These are phyloP conservation scores for Brachymystax lenok DNA, from an alignment of 2,797 vertebrate species.

Conservation along the genomic window DNA sequence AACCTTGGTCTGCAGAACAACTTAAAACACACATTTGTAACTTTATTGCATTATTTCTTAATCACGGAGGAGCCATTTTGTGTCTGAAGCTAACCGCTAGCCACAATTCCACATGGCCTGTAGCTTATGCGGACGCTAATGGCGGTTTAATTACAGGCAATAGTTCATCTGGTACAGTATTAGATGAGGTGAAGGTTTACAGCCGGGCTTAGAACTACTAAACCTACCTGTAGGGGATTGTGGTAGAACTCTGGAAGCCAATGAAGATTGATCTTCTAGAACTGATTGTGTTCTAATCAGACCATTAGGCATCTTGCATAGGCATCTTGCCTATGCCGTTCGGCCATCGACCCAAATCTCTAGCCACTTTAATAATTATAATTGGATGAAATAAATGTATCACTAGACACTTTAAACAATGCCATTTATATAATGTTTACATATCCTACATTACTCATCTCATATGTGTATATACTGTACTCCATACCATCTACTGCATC, in stretches of 20 bases:
- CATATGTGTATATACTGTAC: too few relatives aligned
- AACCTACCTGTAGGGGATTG: constrained; percentile 17
- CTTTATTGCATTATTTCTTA: background rate
- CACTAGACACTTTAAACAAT: too few relatives aligned
- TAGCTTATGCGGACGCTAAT: constrained; percentile 23
- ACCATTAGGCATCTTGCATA: background rate
- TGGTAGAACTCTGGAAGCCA: constrained; percentile 36
- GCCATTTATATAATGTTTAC: too few relatives aligned
- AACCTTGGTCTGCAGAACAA: background rate
- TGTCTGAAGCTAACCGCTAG: background rate
- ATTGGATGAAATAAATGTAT: too few relatives aligned
- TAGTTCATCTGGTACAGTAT: constrained; percentile 16
- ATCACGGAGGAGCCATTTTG: background rate
- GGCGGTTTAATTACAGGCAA: constrained; percentile 19
- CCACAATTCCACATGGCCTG: constrained; percentile 9
- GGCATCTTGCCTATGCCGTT: too few relatives aligned
- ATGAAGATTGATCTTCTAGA: constrained; percentile 35
- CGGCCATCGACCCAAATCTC: too few relatives aligned
- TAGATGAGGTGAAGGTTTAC: constrained; percentile 13
- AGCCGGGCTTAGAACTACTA: constrained; percentile 4
- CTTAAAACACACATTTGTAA: background rate
- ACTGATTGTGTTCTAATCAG: constrained; percentile 48
- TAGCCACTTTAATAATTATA: too few relatives aligned
- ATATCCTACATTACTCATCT: too few relatives aligned
- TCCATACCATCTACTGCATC: too few relatives aligned